Evolutionary conservation across 1,140 invertebrate species (phyloP).

Genomic region (Teleogryllus occipitalis): DNA sequence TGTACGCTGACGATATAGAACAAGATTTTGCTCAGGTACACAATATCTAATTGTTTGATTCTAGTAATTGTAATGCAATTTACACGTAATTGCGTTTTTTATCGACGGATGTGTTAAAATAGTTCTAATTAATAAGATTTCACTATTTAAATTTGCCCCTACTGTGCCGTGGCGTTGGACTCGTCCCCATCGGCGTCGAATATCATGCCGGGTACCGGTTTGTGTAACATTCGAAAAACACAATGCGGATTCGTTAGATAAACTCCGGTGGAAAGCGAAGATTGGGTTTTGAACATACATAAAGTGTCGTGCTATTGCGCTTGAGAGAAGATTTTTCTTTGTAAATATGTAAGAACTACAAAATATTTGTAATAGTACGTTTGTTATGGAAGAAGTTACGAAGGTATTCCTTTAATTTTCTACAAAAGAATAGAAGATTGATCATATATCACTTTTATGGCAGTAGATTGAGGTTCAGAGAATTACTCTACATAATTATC

Average conservation of each 20-base stretch:
- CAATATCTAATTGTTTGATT: background rate
- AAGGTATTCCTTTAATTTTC: too few species aligned
- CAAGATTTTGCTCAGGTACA: constrained; percentile 83
- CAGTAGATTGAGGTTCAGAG: too few species aligned
- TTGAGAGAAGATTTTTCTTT: too few species aligned
- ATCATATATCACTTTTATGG: too few species aligned
- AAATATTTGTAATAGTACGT: too few species aligned
- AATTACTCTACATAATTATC: too few species aligned
- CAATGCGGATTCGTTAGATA: background rate
- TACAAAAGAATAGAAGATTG: too few species aligned
- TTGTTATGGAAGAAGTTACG: too few species aligned
- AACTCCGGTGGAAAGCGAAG: background rate
- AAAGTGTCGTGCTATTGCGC: too few species aligned
- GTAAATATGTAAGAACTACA: too few species aligned
- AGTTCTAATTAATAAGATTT: too few species aligned
- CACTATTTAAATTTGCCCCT: background rate
- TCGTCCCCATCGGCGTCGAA: background rate
- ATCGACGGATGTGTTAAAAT: too few species aligned
- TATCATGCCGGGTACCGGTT: background rate
- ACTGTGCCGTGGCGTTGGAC: background rate
- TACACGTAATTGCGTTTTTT: background rate
- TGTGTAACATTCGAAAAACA: constrained; percentile 5
- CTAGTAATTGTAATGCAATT: background rate
- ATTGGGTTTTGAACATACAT: background rate
- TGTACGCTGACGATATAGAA: constrained; percentile 93